A percentile compares a stretch with the other conserved stretches of the same genome.
Conservation (phyloP, 2,797 vertebrate genomes). For the Amniataba percoides region DNA sequence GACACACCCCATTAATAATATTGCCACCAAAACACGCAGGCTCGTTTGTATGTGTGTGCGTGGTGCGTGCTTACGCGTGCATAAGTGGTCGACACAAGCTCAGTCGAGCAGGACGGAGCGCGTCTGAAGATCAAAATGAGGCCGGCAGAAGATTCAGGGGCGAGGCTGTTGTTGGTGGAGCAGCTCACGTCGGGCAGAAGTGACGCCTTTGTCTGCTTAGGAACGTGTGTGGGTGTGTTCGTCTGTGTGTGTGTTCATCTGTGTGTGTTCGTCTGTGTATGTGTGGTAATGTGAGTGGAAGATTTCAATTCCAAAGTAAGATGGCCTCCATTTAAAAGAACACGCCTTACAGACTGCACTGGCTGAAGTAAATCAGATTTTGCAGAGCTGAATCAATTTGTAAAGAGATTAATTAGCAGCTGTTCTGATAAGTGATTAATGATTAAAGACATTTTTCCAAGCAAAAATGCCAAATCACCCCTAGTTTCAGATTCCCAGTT, state of each 20-base stretch:
- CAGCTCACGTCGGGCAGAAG: constrained; percentile 36
- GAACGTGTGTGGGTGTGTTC: neutral
- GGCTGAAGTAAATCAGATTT: neutral
- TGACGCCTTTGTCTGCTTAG: constrained; percentile 24
- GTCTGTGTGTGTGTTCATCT: neutral
- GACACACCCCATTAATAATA: constrained; percentile 83
- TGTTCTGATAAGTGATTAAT: neutral
- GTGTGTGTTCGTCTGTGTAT: constrained; percentile 4
- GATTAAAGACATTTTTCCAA: neutral
- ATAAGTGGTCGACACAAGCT: constrained; percentile 45
- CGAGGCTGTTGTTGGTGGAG: constrained; percentile 33
- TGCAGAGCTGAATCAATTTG: neutral
- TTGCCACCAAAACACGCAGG: constrained; percentile 57
- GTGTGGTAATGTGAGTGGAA: neutral
- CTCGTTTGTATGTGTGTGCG: constrained; percentile 24
- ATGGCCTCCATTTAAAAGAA: neutral
- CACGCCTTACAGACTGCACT: neutral
- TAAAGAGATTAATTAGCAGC: neutral
- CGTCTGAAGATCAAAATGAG: constrained; percentile 65
- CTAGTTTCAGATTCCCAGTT: neutral
- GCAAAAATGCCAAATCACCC: neutral
- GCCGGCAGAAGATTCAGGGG: constrained; percentile 47
- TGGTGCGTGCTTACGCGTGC: constrained; percentile 1
- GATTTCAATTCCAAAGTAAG: constrained; percentile 17
- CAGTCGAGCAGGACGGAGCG: constrained; percentile 59